Evolutionary conservation across 2,113 vertebrate species (phyloP), one percentile per base, ranked within the genome.

Genomic region (Xenus cinereus): DNA sequence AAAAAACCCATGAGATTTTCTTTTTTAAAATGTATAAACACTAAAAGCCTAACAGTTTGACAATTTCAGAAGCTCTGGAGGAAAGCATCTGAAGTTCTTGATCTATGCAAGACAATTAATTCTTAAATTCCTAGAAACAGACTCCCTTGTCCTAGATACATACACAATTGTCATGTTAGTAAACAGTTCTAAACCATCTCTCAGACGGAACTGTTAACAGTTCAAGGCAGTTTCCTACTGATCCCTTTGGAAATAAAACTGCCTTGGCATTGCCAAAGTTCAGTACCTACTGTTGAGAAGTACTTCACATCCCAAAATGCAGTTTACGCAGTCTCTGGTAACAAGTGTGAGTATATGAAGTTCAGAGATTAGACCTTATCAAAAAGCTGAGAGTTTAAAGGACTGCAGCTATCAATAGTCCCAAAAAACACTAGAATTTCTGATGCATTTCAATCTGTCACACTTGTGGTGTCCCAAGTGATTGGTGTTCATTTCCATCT

Each of bases 81-180:
- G 57, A 28, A 72, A 35, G 60, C 43, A 56, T 17, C 76, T 90
- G 73, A 68, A 92, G 84, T 45, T 68, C 69, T 51, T 51, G 33
- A 91, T 91, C 76, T 71, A 83, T 32, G 79, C 88, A 81, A 3
- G 3, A 64, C n/a, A 69, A 45, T 62, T 85, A 37, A 53, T 33
- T 78, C 68, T 80, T 66, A 50, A 86, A 93, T 86, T 95, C 93
- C 96, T 90, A 92, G 87, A 95, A 81, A 32, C 56, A 75, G 56
- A 1, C 86, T 90, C 33, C 69, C 46, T 75, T 39, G 88, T 35
- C 90, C 90, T 45, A 93, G 62, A 95, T 41, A 57, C 66, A 95
- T 74, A 75, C 24, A 53, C 66, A 91, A 62, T 27, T 39, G 28
- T 16, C 13, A 28, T 77, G 73, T 39, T 91, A 74, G 80, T 69